Percentiles rank a stretch among this genome's conserved stretches.
Evolutionary conservation across 2,797 vertebrate genomes (phyloP).

Genomic region (Pachyuromys duprasi): DNA sequence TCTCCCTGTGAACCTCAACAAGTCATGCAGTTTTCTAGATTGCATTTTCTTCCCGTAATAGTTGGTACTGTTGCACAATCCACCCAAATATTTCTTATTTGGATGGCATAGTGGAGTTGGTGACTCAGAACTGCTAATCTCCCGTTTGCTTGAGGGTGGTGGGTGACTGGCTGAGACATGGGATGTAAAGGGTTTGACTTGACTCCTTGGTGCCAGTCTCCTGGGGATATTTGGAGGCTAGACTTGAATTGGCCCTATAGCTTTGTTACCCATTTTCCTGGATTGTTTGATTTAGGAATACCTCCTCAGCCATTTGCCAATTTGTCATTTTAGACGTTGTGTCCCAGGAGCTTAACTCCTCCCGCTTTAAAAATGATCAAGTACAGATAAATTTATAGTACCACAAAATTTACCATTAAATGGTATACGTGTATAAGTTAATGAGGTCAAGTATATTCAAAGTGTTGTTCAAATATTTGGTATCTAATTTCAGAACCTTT

Average conservation of each 20-base stretch:
- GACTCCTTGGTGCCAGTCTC: not conserved
- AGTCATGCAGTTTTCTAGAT: not conserved
- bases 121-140: not conserved
- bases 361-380: constrained; percentile 13
- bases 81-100: not conserved
- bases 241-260: not conserved
- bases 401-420: not conserved
- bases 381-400: not conserved
- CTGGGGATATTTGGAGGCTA: not conserved
- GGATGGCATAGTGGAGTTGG: not conserved
- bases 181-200: not conserved
- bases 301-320: not conserved
- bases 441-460: not conserved
- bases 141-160: not conserved
- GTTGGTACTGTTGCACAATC: not conserved
- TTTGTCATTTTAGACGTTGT: not conserved
- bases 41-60: not conserved
- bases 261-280: not conserved
- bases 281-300: not conserved
- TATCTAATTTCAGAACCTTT: not conserved
- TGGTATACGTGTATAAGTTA: not conserved
- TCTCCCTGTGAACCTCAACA: not conserved
- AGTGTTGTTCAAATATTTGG: not conserved
- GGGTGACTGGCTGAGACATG: not conserved
- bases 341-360: not conserved